Evolutionary conservation across 64 coral and sea anemone species (phyloP).

Genomic region (Actinia equina): DNA sequence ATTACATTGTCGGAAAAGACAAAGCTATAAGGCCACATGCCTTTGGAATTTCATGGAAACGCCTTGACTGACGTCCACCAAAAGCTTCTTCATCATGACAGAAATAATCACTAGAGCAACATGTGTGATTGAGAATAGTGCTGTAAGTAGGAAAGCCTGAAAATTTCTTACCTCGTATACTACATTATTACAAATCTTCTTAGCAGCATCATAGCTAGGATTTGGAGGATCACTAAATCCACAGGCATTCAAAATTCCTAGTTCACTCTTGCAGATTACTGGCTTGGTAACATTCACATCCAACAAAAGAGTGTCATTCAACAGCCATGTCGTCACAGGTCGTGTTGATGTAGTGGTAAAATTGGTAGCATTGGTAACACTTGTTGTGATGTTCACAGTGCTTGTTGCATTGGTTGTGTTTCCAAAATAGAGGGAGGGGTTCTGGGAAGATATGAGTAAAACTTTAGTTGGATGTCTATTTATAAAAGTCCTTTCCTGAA

Average conservation of each 20-base stretch:
- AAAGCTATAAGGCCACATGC: too few relatives aligned
- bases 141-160: not conserved
- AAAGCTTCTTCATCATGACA: too few relatives aligned
- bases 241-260: slow-evolving; percentile 53
- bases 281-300: slow-evolving; percentile 39
- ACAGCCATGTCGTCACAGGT: slow-evolving; percentile 1
- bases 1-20: too few relatives aligned
- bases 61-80: too few relatives aligned
- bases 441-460: not conserved
- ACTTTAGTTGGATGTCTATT: too few relatives aligned
- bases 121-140: too few relatives aligned
- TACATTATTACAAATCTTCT: slow-evolving; percentile 77
- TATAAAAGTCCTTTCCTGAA: too few relatives aligned
- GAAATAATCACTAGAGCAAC: too few relatives aligned
- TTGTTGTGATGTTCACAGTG: not conserved
- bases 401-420: not conserved
- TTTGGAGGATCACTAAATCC: slow-evolving; percentile 53
- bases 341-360: not conserved
- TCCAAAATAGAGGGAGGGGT: not conserved
- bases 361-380: slow-evolving; percentile 2
- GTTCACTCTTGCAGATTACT: slow-evolving; percentile 46
- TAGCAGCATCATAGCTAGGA: slow-evolving; percentile 52
- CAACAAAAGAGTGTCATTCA: slow-evolving; percentile 15
- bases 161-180: slow-evolving; percentile 67
- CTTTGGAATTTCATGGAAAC: too few relatives aligned